phyloP scores from a whole-genome alignment of 2,888 invertebrate genomes.

The Marronus borbonicus region DNA sequence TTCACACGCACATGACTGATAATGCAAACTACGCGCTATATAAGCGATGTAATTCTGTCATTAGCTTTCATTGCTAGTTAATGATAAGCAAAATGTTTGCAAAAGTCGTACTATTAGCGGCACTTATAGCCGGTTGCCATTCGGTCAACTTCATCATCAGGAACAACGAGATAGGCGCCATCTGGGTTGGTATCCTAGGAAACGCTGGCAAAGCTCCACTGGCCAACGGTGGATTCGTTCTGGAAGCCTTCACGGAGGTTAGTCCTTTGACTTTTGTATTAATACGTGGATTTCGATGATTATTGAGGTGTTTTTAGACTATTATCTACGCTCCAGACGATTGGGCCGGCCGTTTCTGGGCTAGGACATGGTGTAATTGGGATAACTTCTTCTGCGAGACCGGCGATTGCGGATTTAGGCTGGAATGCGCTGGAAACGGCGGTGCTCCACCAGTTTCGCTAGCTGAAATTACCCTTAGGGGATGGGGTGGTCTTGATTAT shows the following conservation, averaged over 20 bases:
- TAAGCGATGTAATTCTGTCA: neutral
- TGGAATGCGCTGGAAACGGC: conserved; percentile 70
- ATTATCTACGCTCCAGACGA: conserved; percentile 61
- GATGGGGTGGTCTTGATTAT: conserved; percentile 67
- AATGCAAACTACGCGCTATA: neutral
- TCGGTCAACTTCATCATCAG: conserved; percentile 59
- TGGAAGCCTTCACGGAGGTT: conserved; percentile 55
- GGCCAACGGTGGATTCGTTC: conserved; percentile 62
- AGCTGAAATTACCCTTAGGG: conserved; percentile 70
- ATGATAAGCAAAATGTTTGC: conserved; percentile 47
- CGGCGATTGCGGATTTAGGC: conserved; percentile 68
- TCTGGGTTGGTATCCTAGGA: conserved; percentile 63
- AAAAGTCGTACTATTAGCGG: conserved; percentile 37
- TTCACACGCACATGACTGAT: neutral
- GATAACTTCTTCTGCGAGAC: conserved; percentile 64
- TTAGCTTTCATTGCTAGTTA: neutral
- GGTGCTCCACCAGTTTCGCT: conserved; percentile 69
- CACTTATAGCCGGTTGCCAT: conserved; percentile 42
- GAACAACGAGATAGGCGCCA: conserved; percentile 60
- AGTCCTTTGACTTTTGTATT: neutral
- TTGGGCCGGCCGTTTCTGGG: conserved; percentile 70
- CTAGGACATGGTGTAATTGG: conserved; percentile 67
- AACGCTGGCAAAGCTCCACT: conserved; percentile 59
- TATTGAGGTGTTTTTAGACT: conserved; percentile 46
- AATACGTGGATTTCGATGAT: neutral